These are phyloP conservation scores for Nipponacmea schrenckii DNA, from an alignment of 2,888 invertebrate species.

Conservation along the genomic window DNA sequence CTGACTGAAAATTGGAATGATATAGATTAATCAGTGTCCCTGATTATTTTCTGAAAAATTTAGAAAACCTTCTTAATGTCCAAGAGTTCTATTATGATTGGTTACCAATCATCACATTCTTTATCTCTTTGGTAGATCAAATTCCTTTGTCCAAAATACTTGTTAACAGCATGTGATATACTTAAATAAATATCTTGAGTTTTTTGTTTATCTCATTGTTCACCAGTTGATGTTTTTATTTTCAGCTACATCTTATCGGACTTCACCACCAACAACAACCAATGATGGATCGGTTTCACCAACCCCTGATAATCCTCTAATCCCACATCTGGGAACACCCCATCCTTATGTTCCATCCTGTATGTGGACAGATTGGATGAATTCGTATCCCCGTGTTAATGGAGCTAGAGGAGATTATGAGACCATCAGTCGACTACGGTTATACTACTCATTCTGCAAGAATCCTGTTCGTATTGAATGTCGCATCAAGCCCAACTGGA, in stretches of 20 bases:
- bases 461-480: constrained; percentile 77
- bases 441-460: constrained; percentile 50
- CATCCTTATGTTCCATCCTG: constrained; percentile 16
- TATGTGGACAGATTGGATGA: constrained; percentile 84
- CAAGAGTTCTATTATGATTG: too few species aligned
- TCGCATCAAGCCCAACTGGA: constrained; percentile 76
- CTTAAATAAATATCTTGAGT: too few species aligned
- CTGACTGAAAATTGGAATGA: too few species aligned
- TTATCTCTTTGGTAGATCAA: too few species aligned
- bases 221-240: not conserved
- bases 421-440: constrained; percentile 43
- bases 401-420: constrained; percentile 59
- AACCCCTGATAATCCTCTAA: not conserved
- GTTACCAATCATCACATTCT: too few species aligned
- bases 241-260: not conserved
- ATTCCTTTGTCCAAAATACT: too few species aligned
- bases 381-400: constrained; percentile 65
- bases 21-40: too few species aligned
- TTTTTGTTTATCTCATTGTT: too few species aligned
- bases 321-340: constrained; percentile 21
- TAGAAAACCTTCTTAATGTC: too few species aligned
- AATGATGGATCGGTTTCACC: not conserved
- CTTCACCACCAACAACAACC: not conserved
- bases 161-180: too few species aligned
- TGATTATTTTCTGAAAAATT: too few species aligned